Evolutionary conservation across 2,113 vertebrate genomes (phyloP), one percentile per base, ranked within the genome.

Genomic region (Mormoops blainvillei): DNA sequence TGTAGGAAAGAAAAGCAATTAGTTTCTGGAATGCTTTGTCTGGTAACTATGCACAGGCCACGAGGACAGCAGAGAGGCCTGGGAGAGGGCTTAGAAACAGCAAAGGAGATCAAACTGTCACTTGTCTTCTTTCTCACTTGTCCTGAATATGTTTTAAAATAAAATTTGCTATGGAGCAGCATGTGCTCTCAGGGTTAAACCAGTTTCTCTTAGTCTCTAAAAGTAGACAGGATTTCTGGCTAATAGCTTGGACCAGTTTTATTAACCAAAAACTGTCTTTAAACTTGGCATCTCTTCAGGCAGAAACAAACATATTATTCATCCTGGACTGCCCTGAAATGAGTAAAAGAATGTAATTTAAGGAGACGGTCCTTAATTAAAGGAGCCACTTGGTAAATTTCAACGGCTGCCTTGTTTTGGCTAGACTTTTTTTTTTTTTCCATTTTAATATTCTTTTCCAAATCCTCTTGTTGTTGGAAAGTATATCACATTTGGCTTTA

Each of bases 251-350:
- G 56, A 68, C n/a, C 43, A 61, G 71, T 87, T 97, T 97, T 96
- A 96, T 91, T 91, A 87, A 96, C 48, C 82, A 63, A 93, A 95
- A 95, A 68, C 67, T 94, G 76, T 83, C 88, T 94, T 97, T 73
- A 52, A 78, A 78, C 85, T 88, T 96, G 96, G 95, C 89, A 78
- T 84, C 41, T 95, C 31, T 87, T 95, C 81, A 96, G 91, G 56
- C 78, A 95, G 77, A 96, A 97, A 92, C 87, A 98, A 94, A 94
- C 80, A 70, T 85, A 95, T 93, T 93, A 95, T 97, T 98, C 84
- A 96, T 80, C 54, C 76, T 58, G 63, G 63, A 92, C 58, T 95
- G 52, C 61, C 93, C 89, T 82, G 92, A 95, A 95, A 89, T 48
- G 38, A 56, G 91, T 65, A 91, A 91, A 58, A 95, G 58, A 89